These are phyloP conservation scores for Rhagologus leucostigma DNA, from an alignment of 2,113 vertebrate species.

Conservation along the genomic window DNA sequence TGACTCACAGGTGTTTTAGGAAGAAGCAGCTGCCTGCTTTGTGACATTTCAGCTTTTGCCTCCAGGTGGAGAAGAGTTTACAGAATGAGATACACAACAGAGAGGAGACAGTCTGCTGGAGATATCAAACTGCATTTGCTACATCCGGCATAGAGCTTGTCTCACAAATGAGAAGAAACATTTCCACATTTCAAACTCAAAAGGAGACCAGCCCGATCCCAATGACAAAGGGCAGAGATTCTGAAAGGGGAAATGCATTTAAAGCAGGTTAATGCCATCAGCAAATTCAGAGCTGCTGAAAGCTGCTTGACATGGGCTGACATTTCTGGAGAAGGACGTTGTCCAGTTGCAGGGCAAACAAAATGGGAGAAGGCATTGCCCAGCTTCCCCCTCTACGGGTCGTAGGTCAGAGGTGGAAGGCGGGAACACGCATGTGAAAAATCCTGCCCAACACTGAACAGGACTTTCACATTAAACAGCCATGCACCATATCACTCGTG, in stretches of 20 bases:
- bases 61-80: slow-evolving; percentile 41
- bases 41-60: slow-evolving; percentile 55
- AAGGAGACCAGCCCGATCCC: background rate
- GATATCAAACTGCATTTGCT: slow-evolving; percentile 39
- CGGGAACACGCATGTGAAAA: accelerated
- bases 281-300: background rate
- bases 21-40: slow-evolving; percentile 56
- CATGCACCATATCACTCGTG: accelerated
- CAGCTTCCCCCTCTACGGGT: background rate
- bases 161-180: background rate
- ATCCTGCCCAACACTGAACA: background rate
- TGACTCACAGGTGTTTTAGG: slow-evolving; percentile 63
- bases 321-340: background rate
- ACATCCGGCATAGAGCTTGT: background rate
- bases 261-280: background rate
- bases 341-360: background rate
- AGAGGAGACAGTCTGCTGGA: slow-evolving; percentile 43
- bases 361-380: background rate
- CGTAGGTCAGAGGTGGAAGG: background rate
- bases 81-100: background rate
- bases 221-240: background rate
- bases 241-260: background rate
- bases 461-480: background rate
- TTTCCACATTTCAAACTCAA: background rate
- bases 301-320: background rate